Evolutionary conservation across 2,113 vertebrate species (phyloP).

Genomic region (Prolemur simus): DNA sequence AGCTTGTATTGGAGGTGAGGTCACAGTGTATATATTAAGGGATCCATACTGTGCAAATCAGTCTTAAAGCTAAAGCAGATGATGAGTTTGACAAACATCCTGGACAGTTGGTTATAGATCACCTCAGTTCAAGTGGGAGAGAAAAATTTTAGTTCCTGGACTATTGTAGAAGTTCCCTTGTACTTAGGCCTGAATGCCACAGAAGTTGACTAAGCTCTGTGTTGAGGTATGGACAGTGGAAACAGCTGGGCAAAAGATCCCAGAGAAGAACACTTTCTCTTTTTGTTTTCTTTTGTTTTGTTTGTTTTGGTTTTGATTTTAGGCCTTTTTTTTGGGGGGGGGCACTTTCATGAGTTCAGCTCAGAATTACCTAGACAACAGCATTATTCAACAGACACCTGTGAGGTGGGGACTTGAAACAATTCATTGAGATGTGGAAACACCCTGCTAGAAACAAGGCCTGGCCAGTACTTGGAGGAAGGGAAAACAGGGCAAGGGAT

Average conservation of each 20-base stretch:
- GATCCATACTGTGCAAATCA: not conserved
- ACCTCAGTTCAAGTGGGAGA: conserved; percentile 57
- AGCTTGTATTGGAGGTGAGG: not conserved
- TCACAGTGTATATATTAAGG: not conserved
- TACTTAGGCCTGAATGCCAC: conserved; percentile 71
- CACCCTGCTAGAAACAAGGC: not conserved
- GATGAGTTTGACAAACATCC: conserved; percentile 67
- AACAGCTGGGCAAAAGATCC: conserved; percentile 64
- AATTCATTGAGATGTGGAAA: conserved; percentile 21
- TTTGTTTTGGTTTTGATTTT: conserved; percentile 39
- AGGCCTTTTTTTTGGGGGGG: too few species aligned
- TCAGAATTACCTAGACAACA: not conserved
- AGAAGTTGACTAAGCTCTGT: conserved; percentile 62
- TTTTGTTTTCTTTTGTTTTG: not conserved
- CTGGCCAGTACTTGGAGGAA: not conserved
- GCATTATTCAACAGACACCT: conserved; percentile 64
- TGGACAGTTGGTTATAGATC: conserved; percentile 61
- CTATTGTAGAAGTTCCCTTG: conserved; percentile 66
- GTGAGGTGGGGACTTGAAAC: conserved; percentile 60
- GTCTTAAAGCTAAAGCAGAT: conserved; percentile 1
- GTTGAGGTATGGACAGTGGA: conserved; percentile 66
- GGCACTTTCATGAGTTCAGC: not conserved
- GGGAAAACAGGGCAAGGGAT: not conserved
- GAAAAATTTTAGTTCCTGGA: conserved; percentile 61
- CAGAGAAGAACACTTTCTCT: conserved; percentile 46